Conservation (phyloP, 1,140 invertebrate genomes). For the Chrysopa pallens region DNA sequence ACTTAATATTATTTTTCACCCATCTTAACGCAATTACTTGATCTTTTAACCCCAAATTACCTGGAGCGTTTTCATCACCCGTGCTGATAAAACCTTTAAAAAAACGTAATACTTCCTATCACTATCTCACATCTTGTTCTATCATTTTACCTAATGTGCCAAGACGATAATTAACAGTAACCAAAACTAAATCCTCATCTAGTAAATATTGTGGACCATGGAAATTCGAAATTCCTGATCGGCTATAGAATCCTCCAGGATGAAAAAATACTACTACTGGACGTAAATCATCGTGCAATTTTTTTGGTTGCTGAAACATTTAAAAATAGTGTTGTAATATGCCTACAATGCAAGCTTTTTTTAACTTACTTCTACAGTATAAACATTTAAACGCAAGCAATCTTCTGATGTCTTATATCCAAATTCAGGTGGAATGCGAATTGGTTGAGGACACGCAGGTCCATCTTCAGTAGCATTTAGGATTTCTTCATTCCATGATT, state of each 20-base stretch:
- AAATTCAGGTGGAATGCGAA: too few relatives aligned
- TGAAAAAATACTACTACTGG: slow-evolving; percentile 32
- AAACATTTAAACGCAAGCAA: slow-evolving; percentile 41
- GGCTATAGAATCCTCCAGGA: slow-evolving; percentile 20
- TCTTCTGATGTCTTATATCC: slow-evolving; percentile 44
- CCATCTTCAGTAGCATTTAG: slow-evolving; percentile 38
- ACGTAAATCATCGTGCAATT: neutral
- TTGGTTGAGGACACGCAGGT: slow-evolving; percentile 25
- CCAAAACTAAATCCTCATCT: slow-evolving; percentile 31
- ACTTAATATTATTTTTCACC: slow-evolving; percentile 49
- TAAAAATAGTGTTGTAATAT: slow-evolving; percentile 21
- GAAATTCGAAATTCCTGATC: slow-evolving; percentile 12
- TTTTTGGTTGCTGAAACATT: too few relatives aligned
- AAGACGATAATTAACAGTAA: slow-evolving; percentile 37
- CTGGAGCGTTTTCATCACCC: slow-evolving; percentile 38
- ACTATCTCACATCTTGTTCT: neutral
- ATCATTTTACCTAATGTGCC: slow-evolving; percentile 27
- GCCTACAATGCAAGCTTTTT: too few relatives aligned
- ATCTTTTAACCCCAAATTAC: slow-evolving; percentile 60
- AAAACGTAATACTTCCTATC: neutral
- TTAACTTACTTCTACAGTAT: slow-evolving; percentile 33
- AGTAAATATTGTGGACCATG: slow-evolving; percentile 26
- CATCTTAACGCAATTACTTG: slow-evolving; percentile 52
- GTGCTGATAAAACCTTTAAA: slow-evolving; percentile 29
- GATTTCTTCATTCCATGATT: slow-evolving; percentile 33